phyloP scores from a whole-genome alignment of 2,113 vertebrate genomes.

The Marcusenius ussheri region DNA sequence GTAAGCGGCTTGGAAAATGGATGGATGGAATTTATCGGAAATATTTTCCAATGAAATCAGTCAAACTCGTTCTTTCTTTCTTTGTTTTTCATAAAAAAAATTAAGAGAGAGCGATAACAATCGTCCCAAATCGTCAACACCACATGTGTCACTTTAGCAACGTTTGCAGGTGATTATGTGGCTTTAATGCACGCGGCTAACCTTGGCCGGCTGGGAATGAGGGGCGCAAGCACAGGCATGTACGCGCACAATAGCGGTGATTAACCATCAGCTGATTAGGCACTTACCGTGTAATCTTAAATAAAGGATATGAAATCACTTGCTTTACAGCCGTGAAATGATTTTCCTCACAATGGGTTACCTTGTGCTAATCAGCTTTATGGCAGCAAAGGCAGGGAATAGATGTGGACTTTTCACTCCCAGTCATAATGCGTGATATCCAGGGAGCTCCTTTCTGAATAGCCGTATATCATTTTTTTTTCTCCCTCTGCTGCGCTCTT shows the following conservation, averaged over 20 bases:
- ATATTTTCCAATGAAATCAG: not conserved
- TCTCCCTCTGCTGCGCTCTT: not conserved
- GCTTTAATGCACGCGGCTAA: conserved; percentile 31
- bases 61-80: not conserved
- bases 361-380: conserved; percentile 64
- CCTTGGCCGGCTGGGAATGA: conserved; percentile 29
- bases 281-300: conserved; percentile 65
- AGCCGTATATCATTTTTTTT: not conserved
- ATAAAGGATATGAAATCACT: conserved; percentile 50
- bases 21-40: not conserved
- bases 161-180: conserved; percentile 50
- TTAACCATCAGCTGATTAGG: conserved; percentile 65
- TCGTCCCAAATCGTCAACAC: not conserved
- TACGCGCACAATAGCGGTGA: conserved; percentile 53
- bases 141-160: conserved; percentile 14
- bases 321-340: conserved; percentile 58
- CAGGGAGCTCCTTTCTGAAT: conserved; percentile 22
- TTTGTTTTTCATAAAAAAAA: not conserved
- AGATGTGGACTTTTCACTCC: conserved; percentile 53
- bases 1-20: too few species aligned
- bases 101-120: not conserved
- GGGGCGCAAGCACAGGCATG: conserved; percentile 25
- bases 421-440: conserved; percentile 45
- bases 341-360: conserved; percentile 62
- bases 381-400: conserved; percentile 50